Evolutionary conservation across 2,113 vertebrate genomes (phyloP), one percentile per base, ranked within the genome.

Genomic region (Gorsachius goisagi): DNA sequence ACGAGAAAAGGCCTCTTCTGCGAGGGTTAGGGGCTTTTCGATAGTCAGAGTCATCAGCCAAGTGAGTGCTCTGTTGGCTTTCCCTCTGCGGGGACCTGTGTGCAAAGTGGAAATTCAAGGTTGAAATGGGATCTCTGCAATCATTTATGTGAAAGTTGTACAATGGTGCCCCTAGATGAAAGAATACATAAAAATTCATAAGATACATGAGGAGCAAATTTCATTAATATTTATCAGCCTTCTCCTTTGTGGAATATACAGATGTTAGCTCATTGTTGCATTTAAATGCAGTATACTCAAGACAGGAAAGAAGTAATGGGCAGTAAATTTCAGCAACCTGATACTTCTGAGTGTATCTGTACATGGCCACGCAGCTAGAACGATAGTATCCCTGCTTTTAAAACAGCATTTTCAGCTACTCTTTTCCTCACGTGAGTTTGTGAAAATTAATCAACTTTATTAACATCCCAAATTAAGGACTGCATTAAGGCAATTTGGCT

Each of bases 221-320:
- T 96, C 96, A 97, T 97, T 97, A 98, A 97, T 97, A 97, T 97
- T 97, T 97, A 98, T 97, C 78, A 96, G 86, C 47, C n/a, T 53
- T 27, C 85, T 95, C 80, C 95, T 96, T 96, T 97, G 93, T 97
- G 94, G 56, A 94, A 96, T 95, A 96, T 94, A 97, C 93, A 96
- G 89, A 94, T 97, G 94, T 96, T 97, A 93, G 79, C 85, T 93
- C 89, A 91, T 97, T 97, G 94, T 96, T 96, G 96, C 87, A 96
- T 97, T 97, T 97, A 96, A 95, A 96, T 95, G 93, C 82, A 72
- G 85, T 95, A 92, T 90, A 92, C 78, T 94, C 78, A 85, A 94
- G 91, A 93, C 71, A 95, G 91, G 76, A 75, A 93, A 92, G 69
- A 93, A 95, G 90, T 87, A 96, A 96, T 75, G 92, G 94, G 83